Percentiles rank a stretch among this genome's conserved stretches.
Conservation (phyloP, 1,140 invertebrate genomes). For the Bombus ignitus region DNA sequence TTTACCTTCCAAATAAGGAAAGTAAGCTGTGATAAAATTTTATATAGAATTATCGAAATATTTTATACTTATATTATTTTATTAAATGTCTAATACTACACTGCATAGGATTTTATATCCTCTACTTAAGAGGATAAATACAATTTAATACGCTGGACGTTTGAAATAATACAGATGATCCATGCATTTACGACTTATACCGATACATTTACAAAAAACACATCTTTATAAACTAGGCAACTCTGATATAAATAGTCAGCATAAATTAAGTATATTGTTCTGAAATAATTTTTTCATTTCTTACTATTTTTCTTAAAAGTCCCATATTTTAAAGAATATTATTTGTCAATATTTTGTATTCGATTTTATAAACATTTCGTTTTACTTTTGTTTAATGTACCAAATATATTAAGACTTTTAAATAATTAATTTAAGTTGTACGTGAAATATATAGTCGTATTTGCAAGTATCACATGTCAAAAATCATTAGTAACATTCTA, state of each 20-base stretch:
- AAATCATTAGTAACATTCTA: conserved; percentile 17
- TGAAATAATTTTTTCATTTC: background rate
- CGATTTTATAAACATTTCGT: background rate
- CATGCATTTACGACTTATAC: conserved; percentile 6
- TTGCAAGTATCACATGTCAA: background rate
- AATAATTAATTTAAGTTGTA: background rate
- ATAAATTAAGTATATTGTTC: background rate
- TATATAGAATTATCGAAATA: conserved; percentile 4
- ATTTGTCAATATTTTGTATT: background rate
- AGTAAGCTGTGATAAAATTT: conserved; percentile 14
- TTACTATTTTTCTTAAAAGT: background rate
- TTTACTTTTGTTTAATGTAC: background rate
- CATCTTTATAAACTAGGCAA: background rate
- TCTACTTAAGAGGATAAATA: conserved; percentile 9
- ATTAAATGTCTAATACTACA: conserved; percentile 53
- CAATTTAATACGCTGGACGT: conserved; percentile 52
- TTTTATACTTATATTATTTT: conserved; percentile 42
- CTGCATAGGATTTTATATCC: background rate
- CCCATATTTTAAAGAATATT: background rate
- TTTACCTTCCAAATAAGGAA: conserved; percentile 13
- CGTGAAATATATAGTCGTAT: background rate
- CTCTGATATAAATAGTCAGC: background rate
- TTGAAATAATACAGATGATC: conserved; percentile 26
- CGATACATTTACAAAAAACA: background rate
- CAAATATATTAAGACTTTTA: background rate